A percentile compares a stretch with the other conserved stretches of the same genome.
These are phyloP conservation scores for Drosophila asahinai DNA, from an alignment of 1,140 invertebrate genomes.

Conservation along the genomic window DNA sequence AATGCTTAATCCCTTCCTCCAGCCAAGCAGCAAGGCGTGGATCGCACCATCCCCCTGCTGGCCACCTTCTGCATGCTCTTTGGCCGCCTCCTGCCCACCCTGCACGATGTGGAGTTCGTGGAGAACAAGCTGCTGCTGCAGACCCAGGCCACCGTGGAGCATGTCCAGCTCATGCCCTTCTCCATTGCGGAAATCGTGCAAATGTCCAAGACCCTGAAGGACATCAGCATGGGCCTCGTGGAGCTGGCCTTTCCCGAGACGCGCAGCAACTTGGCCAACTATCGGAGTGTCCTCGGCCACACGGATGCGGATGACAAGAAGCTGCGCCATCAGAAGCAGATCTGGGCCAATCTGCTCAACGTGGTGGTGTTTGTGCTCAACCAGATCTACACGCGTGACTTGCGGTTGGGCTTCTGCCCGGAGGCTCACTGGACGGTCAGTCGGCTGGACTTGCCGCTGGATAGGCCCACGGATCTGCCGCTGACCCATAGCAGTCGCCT, in stretches of 20 bases:
- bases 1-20: neutral
- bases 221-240: slow-evolving; percentile 94
- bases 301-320: slow-evolving; percentile 75
- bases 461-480: slow-evolving; percentile 88
- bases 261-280: slow-evolving; percentile 86
- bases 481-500: slow-evolving; percentile 87
- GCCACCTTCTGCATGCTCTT: slow-evolving; percentile 95
- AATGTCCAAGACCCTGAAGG: slow-evolving; percentile 90
- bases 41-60: slow-evolving; percentile 91
- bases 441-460: slow-evolving; percentile 88
- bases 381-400: slow-evolving; percentile 93
- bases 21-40: slow-evolving; percentile 89
- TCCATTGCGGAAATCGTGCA: slow-evolving; percentile 86
- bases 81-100: slow-evolving; percentile 91
- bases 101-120: slow-evolving; percentile 95
- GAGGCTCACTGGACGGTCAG: slow-evolving; percentile 91
- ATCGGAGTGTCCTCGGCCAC: slow-evolving; percentile 84
- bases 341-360: slow-evolving; percentile 87
- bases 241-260: slow-evolving; percentile 96
- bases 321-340: slow-evolving; percentile 85
- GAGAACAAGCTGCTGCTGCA: slow-evolving; percentile 82
- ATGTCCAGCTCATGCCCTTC: slow-evolving; percentile 82
- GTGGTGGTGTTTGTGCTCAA: slow-evolving; percentile 89
- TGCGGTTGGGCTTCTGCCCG: slow-evolving; percentile 90
- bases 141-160: slow-evolving; percentile 40